A percentile compares a stretch with the other conserved stretches of the same genome.
Evolutionary conservation across 1,140 invertebrate species (phyloP).

Genomic region (Zaprionus vittiger): DNA sequence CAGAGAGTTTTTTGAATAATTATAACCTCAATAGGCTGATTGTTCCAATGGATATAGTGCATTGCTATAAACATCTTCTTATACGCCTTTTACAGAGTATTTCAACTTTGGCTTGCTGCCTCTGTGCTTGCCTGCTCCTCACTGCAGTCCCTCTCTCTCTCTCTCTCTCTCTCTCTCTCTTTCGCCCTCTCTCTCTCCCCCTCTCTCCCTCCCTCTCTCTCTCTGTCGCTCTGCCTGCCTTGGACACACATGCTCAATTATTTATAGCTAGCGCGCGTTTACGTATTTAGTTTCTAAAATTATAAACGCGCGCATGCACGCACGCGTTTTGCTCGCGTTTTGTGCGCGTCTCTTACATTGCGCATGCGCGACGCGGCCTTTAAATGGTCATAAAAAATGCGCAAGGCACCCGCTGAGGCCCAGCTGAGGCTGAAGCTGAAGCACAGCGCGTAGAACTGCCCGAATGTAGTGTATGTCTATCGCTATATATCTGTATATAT

Average conservation of each 20-base stretch:
- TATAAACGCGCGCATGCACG: conserved; percentile 30
- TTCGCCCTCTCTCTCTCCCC: neutral
- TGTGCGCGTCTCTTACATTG: conserved; percentile 46
- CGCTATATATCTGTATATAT: neutral
- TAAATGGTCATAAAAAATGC: conserved; percentile 70
- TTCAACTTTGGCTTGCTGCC: too few relatives aligned
- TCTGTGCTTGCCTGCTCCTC: too few relatives aligned
- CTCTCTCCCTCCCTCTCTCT: neutral
- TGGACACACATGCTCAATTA: conserved; percentile 43
- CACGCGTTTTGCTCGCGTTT: conserved; percentile 60
- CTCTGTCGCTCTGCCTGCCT: neutral
- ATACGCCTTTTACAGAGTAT: too few relatives aligned
- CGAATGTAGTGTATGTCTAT: neutral
- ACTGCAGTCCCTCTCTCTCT: neutral
- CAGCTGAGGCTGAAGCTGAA: neutral
- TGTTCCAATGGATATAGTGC: too few relatives aligned
- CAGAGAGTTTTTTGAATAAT: too few relatives aligned
- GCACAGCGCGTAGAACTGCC: neutral
- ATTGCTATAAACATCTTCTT: too few relatives aligned
- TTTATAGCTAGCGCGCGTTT: conserved; percentile 61
- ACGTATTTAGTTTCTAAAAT: conserved; percentile 71
- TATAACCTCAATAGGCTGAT: too few relatives aligned
- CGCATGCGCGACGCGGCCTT: conserved; percentile 62
- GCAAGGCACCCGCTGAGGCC: conserved; percentile 36
- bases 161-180: neutral